Evolutionary conservation across 1,140 invertebrate species (phyloP), one percentile per base, ranked within the genome.

Genomic region (Aphaenogaster rudis): DNA sequence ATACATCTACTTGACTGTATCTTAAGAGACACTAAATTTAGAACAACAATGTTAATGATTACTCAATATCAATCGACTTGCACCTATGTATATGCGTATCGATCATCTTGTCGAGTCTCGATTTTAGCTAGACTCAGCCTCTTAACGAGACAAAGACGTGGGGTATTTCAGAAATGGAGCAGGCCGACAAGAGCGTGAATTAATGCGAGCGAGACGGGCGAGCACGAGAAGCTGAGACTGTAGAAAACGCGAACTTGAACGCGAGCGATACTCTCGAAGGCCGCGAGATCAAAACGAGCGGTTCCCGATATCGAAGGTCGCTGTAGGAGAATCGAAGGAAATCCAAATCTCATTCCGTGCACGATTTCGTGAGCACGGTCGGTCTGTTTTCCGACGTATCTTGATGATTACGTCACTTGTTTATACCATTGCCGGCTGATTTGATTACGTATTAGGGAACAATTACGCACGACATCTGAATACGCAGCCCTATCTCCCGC

Each of bases 401-500:
- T 82, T 72, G 36, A 66, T 39, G 17, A 76, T 88, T 88, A 36
- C 71, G 17, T 64, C 78, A 88, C 61, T 84, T 63, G 52, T 80
- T 86, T 77, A 78, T 28, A 67, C 33, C 59, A 57, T 59, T 7
- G 21, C 36, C 39, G 17, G 39, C 15, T 67, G 17, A 77, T 78
- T 77, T 84, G 77, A 88, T 88, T 88, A 66, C 48, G 71, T 61
- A 67, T 84, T 71, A 64, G 28, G 28, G 21, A 72, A 86, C 9
- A 42, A 81, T 79, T 79, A n/a, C 15, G 57, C 76, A 39, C n/a
- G 52, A 11, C 36, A 33, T 15, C 36, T 77, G 74, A 17, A 63
- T 15, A 11, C 8, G 15, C 39, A 9, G 1, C n/a, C 39, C 13
- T 61, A 64, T 59, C 45, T 33, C 21, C 1, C 28, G 15, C 28